A percentile compares a stretch with the other conserved stretches of the same genome.
Evolutionary conservation across 2,113 vertebrate species (phyloP).

Genomic region (Castor canadensis): DNA sequence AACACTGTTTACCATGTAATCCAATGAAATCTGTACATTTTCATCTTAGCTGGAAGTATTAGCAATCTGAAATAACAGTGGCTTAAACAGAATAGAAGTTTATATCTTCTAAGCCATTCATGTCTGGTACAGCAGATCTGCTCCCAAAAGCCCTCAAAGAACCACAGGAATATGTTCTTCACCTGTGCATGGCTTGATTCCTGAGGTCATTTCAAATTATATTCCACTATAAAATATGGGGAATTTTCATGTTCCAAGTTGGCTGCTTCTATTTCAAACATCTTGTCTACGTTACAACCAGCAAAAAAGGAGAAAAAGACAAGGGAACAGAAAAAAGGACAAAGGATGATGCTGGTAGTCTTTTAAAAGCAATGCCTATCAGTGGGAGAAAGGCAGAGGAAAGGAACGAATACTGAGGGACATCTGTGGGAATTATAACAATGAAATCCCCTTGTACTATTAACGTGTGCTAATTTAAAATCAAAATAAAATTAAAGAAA

Average conservation of each 20-base stretch:
- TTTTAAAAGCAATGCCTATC: not conserved
- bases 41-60: not conserved
- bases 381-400: too few species aligned
- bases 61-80: not conserved
- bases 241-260: too few species aligned
- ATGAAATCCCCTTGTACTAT: too few species aligned
- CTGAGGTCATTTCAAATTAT: not conserved
- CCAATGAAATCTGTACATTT: not conserved
- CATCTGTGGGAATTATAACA: too few species aligned
- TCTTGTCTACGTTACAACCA: not conserved
- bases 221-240: too few species aligned
- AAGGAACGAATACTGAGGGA: too few species aligned
- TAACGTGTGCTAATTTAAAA: too few species aligned
- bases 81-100: too few species aligned
- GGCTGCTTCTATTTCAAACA: not conserved
- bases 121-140: not conserved
- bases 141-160: not conserved
- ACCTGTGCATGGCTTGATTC: not conserved
- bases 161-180: not conserved
- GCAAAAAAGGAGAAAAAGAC: not conserved
- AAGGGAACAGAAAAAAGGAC: not conserved
- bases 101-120: not conserved
- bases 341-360: not conserved
- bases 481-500: too few species aligned
- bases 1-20: not conserved